These are phyloP conservation scores for Polymixis lichenea DNA, from an alignment of 2,888 invertebrate genomes.

Conservation along the genomic window DNA sequence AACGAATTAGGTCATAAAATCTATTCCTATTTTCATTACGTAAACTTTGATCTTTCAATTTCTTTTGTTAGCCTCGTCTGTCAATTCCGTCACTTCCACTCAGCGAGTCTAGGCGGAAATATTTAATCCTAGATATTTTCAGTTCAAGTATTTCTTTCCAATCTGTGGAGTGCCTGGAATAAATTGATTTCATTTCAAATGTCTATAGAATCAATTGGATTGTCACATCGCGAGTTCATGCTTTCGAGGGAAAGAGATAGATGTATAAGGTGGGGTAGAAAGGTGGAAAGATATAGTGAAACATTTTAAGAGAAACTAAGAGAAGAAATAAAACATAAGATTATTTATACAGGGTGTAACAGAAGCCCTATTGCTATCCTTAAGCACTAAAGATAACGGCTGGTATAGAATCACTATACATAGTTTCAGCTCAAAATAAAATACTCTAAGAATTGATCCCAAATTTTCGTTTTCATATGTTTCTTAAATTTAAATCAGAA, in stretches of 20 bases:
- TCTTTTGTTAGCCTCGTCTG: slow-evolving; percentile 17
- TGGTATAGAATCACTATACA: too few species aligned
- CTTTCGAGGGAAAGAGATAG: background rate
- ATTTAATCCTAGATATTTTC: slow-evolving; percentile 65
- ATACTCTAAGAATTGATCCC: too few species aligned
- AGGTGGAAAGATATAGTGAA: background rate
- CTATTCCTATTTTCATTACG: background rate
- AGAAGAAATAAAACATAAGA: background rate
- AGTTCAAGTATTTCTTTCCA: slow-evolving; percentile 57
- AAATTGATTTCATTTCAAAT: slow-evolving; percentile 66
- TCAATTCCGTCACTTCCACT: slow-evolving; percentile 34
- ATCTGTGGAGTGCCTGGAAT: slow-evolving; percentile 51
- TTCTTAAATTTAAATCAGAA: too few species aligned
- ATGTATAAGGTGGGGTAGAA: background rate
- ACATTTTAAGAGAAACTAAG: background rate
- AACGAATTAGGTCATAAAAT: background rate
- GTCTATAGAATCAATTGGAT: slow-evolving; percentile 58
- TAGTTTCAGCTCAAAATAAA: too few species aligned
- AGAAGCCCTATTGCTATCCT: too few species aligned
- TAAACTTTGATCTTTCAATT: background rate
- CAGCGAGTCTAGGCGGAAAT: slow-evolving; percentile 36
- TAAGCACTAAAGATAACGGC: too few species aligned
- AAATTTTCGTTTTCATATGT: too few species aligned
- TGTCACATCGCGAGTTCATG: slow-evolving; percentile 53
- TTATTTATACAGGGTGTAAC: too few species aligned